Base-by-base conservation (phyloP, 2,888 invertebrate genomes). In the Plebejus anna region DNA sequence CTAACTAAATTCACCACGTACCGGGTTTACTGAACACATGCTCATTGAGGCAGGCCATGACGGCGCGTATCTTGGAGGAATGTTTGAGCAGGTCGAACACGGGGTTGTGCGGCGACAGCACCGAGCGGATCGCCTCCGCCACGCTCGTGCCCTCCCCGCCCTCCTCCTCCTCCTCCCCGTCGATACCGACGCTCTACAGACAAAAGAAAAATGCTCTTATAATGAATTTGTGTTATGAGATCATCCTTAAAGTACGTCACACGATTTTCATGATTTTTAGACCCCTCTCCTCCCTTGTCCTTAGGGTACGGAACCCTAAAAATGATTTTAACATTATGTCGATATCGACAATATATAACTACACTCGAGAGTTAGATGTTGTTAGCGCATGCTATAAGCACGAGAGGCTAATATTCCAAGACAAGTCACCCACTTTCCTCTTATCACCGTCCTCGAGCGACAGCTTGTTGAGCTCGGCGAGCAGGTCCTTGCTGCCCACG, bases 51-150 rank as follows among this genome's bases (percentile, higher is more conserved):
- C 94, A 94, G 13, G 95, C 87, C 81, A 96, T 87, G 11, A 96
- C 94, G 3, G 94, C 94, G n/a, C 87, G 84, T 80, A 96, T 94
- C 94, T 96, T 97, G n/a, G 96, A 95, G 80, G 97, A 97, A 16
- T 91, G 89, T 0, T 94, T 89, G 3, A 90, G 82, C 0, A 94
- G 83, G 42, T 95, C 83, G 88, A 97, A 97, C 7, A 97, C 95
- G 0, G 97, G 97, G 94, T 97, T 96, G 66, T 94, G 94, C 0
- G 95, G 93, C 1, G 95, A 95, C 47, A 97, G 88, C 42, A 97
- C 92, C 38, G 95, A 95, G 28, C 95, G 92, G 6, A 95, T 92
- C 0, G 96, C 95, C 81, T 95, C 95, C 0, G 90, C 86, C 4
- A 86, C 93, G 0, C 94, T 91, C 0, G 94, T 94, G 11, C 90